phyloP scores from a whole-genome alignment of 2,113 vertebrate genomes.

The Pomatorhinus ruficollis region DNA sequence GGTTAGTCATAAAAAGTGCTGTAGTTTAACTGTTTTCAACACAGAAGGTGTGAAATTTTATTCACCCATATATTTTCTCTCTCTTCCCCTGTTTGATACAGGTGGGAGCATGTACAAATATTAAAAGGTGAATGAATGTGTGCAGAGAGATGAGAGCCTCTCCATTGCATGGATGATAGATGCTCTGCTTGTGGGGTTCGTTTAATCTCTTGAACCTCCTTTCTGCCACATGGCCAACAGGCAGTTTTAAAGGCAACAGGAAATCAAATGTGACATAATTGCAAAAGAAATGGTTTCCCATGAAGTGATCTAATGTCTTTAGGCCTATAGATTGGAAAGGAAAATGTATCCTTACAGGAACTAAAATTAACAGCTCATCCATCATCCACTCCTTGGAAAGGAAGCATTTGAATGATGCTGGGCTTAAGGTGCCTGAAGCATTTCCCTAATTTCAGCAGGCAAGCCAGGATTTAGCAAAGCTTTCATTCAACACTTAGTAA shows the following conservation, averaged over 20 bases:
- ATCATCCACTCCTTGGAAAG: neutral
- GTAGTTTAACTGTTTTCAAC: neutral
- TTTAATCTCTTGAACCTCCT: neutral
- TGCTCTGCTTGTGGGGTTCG: neutral
- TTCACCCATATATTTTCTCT: neutral
- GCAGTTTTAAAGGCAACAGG: slow-evolving; percentile 9
- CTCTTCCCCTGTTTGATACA: neutral
- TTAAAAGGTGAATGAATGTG: neutral
- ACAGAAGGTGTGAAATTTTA: neutral
- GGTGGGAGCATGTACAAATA: neutral
- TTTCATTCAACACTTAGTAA: neutral
- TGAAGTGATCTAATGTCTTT: slow-evolving; percentile 36
- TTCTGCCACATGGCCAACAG: neutral
- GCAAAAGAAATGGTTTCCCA: slow-evolving; percentile 29
- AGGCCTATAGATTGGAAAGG: neutral
- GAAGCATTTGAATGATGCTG: neutral
- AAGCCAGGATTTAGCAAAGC: neutral
- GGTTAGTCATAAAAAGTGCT: neutral
- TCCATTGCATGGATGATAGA: neutral
- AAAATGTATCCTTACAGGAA: slow-evolving; percentile 26
- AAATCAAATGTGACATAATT: slow-evolving; percentile 40
- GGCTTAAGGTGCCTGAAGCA: neutral
- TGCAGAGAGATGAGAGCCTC: neutral
- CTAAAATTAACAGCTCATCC: slow-evolving; percentile 38
- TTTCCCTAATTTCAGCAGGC: neutral